Conservation (phyloP, 2,888 invertebrate species). For the Loripinus fragilis region DNA sequence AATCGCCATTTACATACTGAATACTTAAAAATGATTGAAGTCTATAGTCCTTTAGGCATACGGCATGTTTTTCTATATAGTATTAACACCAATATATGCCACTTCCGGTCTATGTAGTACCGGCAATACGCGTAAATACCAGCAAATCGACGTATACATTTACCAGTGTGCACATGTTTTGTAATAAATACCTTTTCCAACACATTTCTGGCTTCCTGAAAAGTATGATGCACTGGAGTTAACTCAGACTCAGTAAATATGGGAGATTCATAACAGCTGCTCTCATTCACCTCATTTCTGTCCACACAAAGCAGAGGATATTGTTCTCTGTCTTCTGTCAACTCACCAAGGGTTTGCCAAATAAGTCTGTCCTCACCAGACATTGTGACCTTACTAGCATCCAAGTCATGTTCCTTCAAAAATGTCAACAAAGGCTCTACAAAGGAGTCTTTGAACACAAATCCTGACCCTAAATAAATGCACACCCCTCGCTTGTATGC, state of each 20-base stretch:
- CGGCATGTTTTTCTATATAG: too few species aligned
- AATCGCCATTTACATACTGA: too few species aligned
- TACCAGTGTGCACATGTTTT: too few species aligned
- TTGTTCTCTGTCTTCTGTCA: background rate
- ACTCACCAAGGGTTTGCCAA: background rate
- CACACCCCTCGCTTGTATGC: constrained; percentile 17
- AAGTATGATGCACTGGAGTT: constrained; percentile 64
- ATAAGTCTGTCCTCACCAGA: background rate
- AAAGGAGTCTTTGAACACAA: background rate
- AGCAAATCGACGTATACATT: too few species aligned
- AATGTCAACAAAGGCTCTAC: background rate
- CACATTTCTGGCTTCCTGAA: constrained; percentile 38
- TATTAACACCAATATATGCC: too few species aligned
- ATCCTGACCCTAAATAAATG: background rate
- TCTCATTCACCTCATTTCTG: background rate
- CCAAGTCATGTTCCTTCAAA: background rate
- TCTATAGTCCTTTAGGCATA: too few species aligned
- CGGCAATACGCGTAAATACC: too few species aligned
- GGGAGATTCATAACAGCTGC: constrained; percentile 33
- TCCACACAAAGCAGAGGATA: background rate
- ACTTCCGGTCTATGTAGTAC: too few species aligned
- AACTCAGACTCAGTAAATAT: constrained; percentile 41
- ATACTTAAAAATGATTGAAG: too few species aligned
- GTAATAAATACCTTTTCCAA: constrained; percentile 51
- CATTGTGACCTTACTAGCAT: background rate